phyloP scores from a whole-genome alignment of 2,888 invertebrate species.

The Agriopis marginaria region DNA sequence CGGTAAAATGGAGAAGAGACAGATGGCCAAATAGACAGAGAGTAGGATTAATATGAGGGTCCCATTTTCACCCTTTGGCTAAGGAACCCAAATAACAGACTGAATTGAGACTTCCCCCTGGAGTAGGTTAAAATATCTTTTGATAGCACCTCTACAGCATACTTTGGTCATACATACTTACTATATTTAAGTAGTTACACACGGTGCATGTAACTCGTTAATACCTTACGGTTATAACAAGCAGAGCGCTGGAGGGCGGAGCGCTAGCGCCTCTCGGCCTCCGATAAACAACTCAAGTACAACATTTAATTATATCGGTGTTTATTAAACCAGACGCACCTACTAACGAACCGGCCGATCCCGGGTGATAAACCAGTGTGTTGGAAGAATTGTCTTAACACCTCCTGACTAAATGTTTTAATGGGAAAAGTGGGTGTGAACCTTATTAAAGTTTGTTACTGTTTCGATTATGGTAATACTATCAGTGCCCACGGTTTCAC shows the following conservation, averaged over 20 bases:
- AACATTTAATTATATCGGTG: slow-evolving; percentile 85
- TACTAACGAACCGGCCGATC: slow-evolving; percentile 67
- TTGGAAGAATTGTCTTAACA: slow-evolving; percentile 76
- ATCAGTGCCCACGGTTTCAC: no score
- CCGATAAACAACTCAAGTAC: slow-evolving; percentile 81
- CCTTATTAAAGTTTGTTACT: slow-evolving; percentile 21
- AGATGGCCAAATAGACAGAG: no score
- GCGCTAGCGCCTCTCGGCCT: slow-evolving; percentile 62
- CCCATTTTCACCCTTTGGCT: no score
- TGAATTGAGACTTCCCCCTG: no score
- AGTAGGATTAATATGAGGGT: no score
- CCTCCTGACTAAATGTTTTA: slow-evolving; percentile 60
- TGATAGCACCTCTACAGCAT: slow-evolving; percentile 8
- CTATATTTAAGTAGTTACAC: slow-evolving; percentile 16
- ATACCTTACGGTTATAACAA: slow-evolving; percentile 69
- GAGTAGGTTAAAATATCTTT: neutral
- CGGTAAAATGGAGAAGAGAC: no score
- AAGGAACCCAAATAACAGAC: no score
- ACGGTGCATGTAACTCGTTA: slow-evolving; percentile 67
- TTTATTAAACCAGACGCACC: slow-evolving; percentile 81
- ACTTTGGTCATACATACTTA: slow-evolving; percentile 2
- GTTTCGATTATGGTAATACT: no score
- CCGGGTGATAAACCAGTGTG: slow-evolving; percentile 68
- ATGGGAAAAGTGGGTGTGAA: slow-evolving; percentile 39
- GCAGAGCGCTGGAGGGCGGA: slow-evolving; percentile 71